Conservation (phyloP, 2,113 vertebrate genomes). For the Isichthys henryi region DNA sequence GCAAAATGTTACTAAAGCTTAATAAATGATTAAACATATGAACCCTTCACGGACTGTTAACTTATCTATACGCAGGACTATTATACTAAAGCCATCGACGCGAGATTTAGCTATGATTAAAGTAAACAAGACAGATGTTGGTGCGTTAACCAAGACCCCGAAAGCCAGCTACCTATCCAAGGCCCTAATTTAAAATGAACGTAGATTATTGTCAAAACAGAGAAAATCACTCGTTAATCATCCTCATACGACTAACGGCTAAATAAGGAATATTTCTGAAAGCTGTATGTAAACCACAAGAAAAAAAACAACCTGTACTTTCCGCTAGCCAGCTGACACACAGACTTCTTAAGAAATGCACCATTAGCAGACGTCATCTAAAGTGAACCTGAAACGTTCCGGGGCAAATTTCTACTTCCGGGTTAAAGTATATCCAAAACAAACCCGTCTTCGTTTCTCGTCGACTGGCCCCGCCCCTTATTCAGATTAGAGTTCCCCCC, state of each 20-base stretch:
- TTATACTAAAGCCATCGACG: background rate
- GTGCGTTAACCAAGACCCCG: background rate
- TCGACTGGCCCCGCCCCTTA: background rate
- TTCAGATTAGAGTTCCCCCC: background rate
- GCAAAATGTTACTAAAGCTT: background rate
- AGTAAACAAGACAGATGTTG: background rate
- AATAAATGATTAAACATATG: background rate
- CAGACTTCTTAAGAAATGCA: background rate
- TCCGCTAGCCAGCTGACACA: background rate
- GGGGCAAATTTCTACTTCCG: constrained; percentile 10
- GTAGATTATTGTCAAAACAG: background rate
- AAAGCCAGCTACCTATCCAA: background rate
- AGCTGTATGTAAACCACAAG: background rate
- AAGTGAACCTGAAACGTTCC: background rate
- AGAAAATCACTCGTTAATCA: background rate
- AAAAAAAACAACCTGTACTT: background rate
- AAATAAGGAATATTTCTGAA: background rate
- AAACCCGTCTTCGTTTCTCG: background rate
- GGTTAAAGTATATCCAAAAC: background rate
- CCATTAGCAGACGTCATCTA: constrained; percentile 23
- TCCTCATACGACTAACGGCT: background rate
- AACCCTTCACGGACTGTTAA: background rate
- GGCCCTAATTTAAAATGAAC: background rate
- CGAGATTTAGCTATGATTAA: background rate
- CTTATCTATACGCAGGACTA: background rate